Evolutionary conservation across 2,797 vertebrate genomes (phyloP), one percentile per base, ranked within the genome.

Genomic region (Dipus sagitta): DNA sequence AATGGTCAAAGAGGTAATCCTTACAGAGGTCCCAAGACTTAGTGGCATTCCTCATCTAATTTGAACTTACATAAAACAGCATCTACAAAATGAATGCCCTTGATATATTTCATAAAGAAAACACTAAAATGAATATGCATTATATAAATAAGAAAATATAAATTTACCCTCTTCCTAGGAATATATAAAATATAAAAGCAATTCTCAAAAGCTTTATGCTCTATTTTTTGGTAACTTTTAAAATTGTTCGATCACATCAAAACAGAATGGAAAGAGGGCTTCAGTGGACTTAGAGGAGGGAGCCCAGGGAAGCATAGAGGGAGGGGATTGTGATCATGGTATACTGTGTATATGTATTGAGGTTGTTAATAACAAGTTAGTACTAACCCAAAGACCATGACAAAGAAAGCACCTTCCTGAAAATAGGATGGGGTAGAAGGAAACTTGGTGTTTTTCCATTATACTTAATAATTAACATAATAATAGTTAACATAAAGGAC

Each of bases 171-270:
- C 13, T 42, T 78, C 47, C 82, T 67, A 65, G 18, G 90, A 88
- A 85, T 67, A 90, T n/a, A 87, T 78, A 65, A 82, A 93, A 70
- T 92, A 5, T 71, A 92, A 87, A 90, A 32, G 32, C 30, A 76
- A 92, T 15, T 32, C 32, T 80, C 54, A 80, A 90, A 88, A 64
- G 12, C 24, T 26, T 17, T 76, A 58, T 65, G 30, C 2, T 58
- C 10, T 65, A 42, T 62, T 74, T 18, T 84, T 13, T 83, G 1
- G 8, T 62, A 58, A 82, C 47, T 72, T 82, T 21, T 6, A 23
- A 88, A 91, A 30, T 26, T 60, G 6, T 3, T 47, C 1, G 62
- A 74, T 14, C 8, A 74, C 34, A 58, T 13, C 54, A 58, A 58
- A 58, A 58, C 13, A 58, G 54, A 58, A 58, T 47, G 47, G 47